Percentiles rank a stretch among this genome's conserved stretches.
phyloP scores from a whole-genome alignment of 2,888 invertebrate genomes.

The Bursaphelenchus okinawaensis region DNA sequence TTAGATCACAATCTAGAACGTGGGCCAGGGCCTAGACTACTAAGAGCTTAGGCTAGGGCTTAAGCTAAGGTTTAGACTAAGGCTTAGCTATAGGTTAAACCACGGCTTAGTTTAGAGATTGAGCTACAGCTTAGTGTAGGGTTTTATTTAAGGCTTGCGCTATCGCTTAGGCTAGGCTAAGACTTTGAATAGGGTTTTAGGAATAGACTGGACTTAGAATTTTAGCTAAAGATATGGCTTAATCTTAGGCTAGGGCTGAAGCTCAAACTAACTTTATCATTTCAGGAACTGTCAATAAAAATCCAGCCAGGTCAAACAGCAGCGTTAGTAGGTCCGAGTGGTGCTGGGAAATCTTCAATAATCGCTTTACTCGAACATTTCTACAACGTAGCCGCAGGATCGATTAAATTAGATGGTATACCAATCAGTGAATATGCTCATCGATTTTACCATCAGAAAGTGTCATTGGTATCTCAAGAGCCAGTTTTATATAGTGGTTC shows the following conservation, averaged over 20 bases:
- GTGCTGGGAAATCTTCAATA: slow-evolving; percentile 60
- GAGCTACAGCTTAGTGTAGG: neutral
- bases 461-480: slow-evolving; percentile 23
- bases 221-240: no score
- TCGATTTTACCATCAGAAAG: slow-evolving; percentile 58
- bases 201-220: no score
- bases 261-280: neutral
- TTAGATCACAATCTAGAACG: no score
- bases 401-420: slow-evolving; percentile 58
- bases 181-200: no score
- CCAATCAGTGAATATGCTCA: slow-evolving; percentile 58
- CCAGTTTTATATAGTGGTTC: slow-evolving; percentile 51
- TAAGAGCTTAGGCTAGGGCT: no score
- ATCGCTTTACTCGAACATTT: slow-evolving; percentile 60
- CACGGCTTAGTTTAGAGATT: no score
- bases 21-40: no score
- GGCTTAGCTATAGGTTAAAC: no score
- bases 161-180: no score
- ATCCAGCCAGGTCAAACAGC: slow-evolving; percentile 60
- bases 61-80: no score
- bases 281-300: slow-evolving; percentile 57
- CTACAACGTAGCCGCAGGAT: slow-evolving; percentile 56
- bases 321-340: slow-evolving; percentile 60
- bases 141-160: no score
- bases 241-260: neutral